These are phyloP conservation scores for Sitta carolinensis DNA, from an alignment of 2,797 vertebrate genomes.

Conservation along the genomic window DNA sequence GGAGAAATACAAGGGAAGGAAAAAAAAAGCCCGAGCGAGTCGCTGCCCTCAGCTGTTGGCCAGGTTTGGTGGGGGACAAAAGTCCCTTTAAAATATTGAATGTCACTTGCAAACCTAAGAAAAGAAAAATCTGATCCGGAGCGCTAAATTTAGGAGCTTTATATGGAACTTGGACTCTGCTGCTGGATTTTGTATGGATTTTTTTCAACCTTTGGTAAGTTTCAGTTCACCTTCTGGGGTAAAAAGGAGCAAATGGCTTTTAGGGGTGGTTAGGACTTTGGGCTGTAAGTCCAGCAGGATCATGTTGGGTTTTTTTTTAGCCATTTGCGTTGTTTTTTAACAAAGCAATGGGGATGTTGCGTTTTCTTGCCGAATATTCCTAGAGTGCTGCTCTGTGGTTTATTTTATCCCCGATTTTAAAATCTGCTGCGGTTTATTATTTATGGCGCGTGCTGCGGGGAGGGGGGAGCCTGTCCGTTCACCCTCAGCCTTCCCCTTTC, in stretches of 20 bases:
- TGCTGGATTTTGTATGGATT: slow-evolving; percentile 74
- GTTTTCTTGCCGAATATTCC: slow-evolving; percentile 5
- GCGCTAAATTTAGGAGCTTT: slow-evolving; percentile 67
- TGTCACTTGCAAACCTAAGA: slow-evolving; percentile 58
- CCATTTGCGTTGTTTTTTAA: neutral
- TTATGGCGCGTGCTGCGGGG: neutral
- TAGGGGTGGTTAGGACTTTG: neutral
- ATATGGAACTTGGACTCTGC: slow-evolving; percentile 67
- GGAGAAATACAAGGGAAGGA: slow-evolving; percentile 28
- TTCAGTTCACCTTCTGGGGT: slow-evolving; percentile 52
- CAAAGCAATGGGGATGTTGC: neutral
- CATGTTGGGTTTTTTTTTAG: neutral
- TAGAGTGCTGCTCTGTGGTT: slow-evolving; percentile 18
- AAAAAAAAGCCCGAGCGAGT: neutral
- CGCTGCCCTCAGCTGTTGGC: slow-evolving; percentile 44
- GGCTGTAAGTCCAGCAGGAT: neutral
- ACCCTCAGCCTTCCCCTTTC: slow-evolving; percentile 56
- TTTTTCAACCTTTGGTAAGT: slow-evolving; percentile 70
- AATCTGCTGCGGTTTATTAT: neutral
- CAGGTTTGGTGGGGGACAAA: slow-evolving; percentile 54
- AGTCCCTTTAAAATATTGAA: slow-evolving; percentile 68
- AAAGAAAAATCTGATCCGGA: slow-evolving; percentile 53
- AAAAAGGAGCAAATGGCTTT: neutral
- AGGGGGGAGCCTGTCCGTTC: neutral
- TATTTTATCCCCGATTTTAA: slow-evolving; percentile 19